These are phyloP conservation scores for Elephas maximus DNA, from an alignment of 2,113 vertebrate genomes.

Conservation along the genomic window DNA sequence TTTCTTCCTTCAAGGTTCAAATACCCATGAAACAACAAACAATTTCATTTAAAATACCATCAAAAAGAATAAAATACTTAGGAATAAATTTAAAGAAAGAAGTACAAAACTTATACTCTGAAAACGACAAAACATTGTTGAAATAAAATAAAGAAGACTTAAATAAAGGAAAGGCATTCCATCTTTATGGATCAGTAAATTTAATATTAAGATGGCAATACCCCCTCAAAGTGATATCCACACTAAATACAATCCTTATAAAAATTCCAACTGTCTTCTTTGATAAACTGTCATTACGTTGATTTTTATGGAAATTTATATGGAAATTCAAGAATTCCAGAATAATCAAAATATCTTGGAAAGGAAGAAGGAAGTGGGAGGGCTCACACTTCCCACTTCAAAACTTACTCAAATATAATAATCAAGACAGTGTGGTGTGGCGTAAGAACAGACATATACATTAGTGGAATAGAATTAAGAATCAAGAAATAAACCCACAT, in stretches of 20 bases:
- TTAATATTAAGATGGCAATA: neutral
- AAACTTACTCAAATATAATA: no score
- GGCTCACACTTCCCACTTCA: no score
- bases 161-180: neutral
- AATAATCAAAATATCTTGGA: neutral
- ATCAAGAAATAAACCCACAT: neutral
- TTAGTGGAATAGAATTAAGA: neutral
- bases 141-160: neutral
- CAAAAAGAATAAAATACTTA: neutral
- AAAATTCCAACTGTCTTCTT: neutral
- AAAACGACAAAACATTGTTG: no score
- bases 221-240: neutral
- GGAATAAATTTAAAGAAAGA: neutral
- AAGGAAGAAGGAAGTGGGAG: neutral
- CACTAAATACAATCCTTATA: neutral
- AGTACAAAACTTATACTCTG: neutral
- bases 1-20: neutral
- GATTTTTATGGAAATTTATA: neutral
- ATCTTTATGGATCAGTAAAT: neutral
- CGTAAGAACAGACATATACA: no score
- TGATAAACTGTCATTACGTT: neutral
- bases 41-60: neutral
- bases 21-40: neutral
- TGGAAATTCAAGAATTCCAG: neutral
- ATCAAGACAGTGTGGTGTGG: no score